A percentile compares a stretch with the other conserved stretches of the same genome.
phyloP scores from a whole-genome alignment of 2,888 invertebrate species.

The Cephus sareptanus region DNA sequence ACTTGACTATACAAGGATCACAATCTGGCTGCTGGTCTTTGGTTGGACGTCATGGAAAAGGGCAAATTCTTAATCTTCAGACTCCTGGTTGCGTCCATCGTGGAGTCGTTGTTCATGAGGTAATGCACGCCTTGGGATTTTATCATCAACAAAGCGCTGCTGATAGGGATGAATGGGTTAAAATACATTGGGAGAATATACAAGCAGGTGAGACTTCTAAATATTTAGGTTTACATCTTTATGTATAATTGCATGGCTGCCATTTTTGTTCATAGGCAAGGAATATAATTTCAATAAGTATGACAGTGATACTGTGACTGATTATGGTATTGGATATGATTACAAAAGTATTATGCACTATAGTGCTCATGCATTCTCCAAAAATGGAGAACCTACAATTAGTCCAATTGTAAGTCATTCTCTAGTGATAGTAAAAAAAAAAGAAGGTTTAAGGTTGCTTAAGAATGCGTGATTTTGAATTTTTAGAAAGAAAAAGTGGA shows the following conservation, averaged over 20 bases:
- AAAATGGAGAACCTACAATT: conserved; percentile 75
- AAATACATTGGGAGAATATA: conserved; percentile 81
- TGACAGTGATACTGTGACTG: conserved; percentile 72
- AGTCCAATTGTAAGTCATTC: conserved; percentile 67
- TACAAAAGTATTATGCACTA: conserved; percentile 82
- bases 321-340: conserved; percentile 77
- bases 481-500: conserved; percentile 65
- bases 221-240: neutral
- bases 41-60: conserved; percentile 73
- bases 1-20: conserved; percentile 69
- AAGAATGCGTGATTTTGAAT: conserved; percentile 6
- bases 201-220: conserved; percentile 65
- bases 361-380: conserved; percentile 75
- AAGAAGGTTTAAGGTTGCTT: neutral
- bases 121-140: conserved; percentile 84
- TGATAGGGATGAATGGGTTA: conserved; percentile 81
- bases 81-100: conserved; percentile 62
- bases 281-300: conserved; percentile 77
- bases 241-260: neutral
- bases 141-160: conserved; percentile 86
- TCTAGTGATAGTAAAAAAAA: neutral
- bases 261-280: conserved; percentile 59
- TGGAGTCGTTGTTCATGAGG: conserved; percentile 75
- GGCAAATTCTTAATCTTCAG: conserved; percentile 71
- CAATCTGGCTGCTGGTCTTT: conserved; percentile 76